Conservation (phyloP, 2,113 vertebrate species). For the Fukomys damarensis region DNA sequence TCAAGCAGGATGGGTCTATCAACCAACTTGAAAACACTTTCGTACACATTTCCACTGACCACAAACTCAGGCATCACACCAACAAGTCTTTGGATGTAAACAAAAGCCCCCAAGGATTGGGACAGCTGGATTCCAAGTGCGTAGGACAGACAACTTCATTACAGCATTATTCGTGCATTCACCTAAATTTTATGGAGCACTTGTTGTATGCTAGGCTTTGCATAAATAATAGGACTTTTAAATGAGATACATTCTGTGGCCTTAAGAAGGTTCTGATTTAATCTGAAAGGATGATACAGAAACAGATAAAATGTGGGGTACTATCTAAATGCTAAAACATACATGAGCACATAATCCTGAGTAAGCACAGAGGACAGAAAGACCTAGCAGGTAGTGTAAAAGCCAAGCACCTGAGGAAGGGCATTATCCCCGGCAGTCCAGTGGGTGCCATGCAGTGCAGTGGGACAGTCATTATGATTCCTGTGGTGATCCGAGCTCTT, state of each 20-base stretch:
- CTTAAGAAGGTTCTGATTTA: background rate
- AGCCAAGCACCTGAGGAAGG: background rate
- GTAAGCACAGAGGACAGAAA: background rate
- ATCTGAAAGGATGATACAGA: background rate
- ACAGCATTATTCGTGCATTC: background rate
- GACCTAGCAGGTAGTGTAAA: background rate
- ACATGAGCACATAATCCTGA: no score
- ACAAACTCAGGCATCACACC: background rate
- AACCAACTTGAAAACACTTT: constrained; percentile 38
- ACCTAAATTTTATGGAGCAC: background rate
- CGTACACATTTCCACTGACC: background rate
- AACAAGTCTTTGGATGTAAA: background rate
- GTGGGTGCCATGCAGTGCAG: fast-evolving
- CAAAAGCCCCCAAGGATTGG: background rate
- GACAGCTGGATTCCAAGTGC: background rate
- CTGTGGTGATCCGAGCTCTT: background rate
- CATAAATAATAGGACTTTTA: background rate
- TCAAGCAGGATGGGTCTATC: constrained; percentile 28
- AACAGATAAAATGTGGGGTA: background rate
- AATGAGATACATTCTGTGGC: background rate
- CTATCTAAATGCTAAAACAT: background rate
- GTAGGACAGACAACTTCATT: background rate
- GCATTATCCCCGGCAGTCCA: background rate
- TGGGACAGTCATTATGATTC: background rate
- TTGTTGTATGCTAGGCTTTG: background rate